Conservation (phyloP, 2,797 vertebrate genomes). For the Oceanodroma leucorhoa region DNA sequence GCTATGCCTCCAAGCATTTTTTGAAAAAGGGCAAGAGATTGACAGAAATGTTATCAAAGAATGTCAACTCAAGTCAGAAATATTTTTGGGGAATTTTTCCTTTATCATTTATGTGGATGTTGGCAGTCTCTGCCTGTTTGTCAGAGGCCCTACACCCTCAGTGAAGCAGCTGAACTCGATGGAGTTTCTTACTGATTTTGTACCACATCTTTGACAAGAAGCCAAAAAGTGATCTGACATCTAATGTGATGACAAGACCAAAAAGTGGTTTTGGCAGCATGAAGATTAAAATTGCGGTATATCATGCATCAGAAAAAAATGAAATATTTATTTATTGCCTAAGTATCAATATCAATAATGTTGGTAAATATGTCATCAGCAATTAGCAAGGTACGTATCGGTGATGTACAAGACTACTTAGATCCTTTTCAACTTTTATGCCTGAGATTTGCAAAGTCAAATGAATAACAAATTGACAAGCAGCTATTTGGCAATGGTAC, state of each 20-base stretch:
- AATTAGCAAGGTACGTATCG: not conserved
- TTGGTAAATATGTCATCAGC: not conserved
- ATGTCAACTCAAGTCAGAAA: not conserved
- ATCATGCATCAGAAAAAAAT: not conserved
- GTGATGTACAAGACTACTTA: not conserved
- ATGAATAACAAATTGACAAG: not conserved
- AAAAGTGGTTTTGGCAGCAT: not conserved
- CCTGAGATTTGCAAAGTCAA: not conserved
- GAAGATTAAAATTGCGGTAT: not conserved
- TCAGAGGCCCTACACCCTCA: not conserved
- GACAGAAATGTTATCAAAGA: not conserved
- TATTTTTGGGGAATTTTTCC: not conserved
- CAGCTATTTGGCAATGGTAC: not conserved
- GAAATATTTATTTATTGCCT: not conserved
- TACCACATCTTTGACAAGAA: not conserved
- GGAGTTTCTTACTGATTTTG: not conserved
- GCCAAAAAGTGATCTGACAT: not conserved
- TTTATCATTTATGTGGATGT: not conserved
- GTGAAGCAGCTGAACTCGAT: not conserved
- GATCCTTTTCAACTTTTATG: not conserved
- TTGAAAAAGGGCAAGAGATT: not conserved
- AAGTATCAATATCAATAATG: not conserved
- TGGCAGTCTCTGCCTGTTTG: not conserved
- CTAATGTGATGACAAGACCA: not conserved
- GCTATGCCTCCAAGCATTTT: not conserved